Evolutionary conservation across 2,888 invertebrate genomes (phyloP).

Genomic region (Strigamia crassipes): DNA sequence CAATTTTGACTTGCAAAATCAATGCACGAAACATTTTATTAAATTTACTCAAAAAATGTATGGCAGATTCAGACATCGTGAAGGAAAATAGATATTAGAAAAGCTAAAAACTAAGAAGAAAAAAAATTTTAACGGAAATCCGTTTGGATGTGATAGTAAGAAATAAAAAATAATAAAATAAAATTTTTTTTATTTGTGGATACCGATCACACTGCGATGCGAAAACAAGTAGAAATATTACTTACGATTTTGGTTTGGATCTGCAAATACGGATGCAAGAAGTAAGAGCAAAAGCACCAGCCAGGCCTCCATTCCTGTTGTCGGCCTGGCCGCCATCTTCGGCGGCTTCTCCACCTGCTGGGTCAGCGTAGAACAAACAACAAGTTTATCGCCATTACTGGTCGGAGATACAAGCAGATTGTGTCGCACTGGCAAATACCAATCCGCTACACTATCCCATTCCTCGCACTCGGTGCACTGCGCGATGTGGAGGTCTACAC

Average conservation of each 20-base stretch:
- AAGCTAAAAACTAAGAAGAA: background rate
- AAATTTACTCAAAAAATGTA: background rate
- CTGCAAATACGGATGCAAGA: conserved; percentile 17
- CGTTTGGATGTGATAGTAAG: no score
- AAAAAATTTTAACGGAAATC: background rate
- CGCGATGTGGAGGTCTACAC: background rate
- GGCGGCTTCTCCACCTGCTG: conserved; percentile 42
- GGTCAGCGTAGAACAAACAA: conserved; percentile 37
- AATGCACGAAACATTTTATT: background rate
- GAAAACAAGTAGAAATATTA: background rate
- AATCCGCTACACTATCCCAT: background rate
- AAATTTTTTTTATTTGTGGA: no score
- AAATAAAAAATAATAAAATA: no score
- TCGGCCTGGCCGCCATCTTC: conserved; percentile 42
- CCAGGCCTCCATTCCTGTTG: conserved; percentile 37
- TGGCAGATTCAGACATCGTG: no score
- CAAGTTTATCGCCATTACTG: conserved; percentile 10
- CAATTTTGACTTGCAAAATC: background rate
- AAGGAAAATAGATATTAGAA: background rate
- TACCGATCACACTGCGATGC: background rate
- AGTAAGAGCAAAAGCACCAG: conserved; percentile 26
- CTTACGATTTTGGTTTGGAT: conserved; percentile 33
- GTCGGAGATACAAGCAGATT: background rate
- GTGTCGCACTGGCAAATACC: conserved; percentile 12
- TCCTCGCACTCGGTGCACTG: conserved; percentile 25